Percentiles rank a stretch among this genome's conserved stretches.
Evolutionary conservation across 2,113 vertebrate species (phyloP).

Genomic region (Aegotheles bennettii): DNA sequence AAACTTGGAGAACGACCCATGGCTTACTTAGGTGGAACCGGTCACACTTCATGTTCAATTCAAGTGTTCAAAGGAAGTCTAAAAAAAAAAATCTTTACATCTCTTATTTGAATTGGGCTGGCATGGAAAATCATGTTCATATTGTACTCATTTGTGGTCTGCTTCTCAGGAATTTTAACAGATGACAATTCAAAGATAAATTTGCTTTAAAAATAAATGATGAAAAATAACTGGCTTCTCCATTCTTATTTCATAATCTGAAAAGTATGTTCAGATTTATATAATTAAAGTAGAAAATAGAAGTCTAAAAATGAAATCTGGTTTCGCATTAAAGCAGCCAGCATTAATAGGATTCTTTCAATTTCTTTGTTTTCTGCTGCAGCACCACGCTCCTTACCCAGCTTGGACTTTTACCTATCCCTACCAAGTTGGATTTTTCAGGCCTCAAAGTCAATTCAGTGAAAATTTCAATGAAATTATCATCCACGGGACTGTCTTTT

Average conservation of each 20-base stretch:
- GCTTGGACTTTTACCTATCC: background rate
- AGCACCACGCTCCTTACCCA: background rate
- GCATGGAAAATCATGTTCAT: slow-evolving; percentile 52
- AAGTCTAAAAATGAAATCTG: slow-evolving; percentile 39
- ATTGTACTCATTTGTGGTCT: slow-evolving; percentile 66
- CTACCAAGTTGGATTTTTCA: background rate
- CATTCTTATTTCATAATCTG: slow-evolving; percentile 47
- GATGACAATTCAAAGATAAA: slow-evolving; percentile 68
- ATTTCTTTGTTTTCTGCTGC: background rate
- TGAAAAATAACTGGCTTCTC: slow-evolving; percentile 59
- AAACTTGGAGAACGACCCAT: background rate
- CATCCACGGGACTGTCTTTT: background rate
- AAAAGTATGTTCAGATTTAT: slow-evolving; percentile 49
- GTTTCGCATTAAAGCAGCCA: background rate
- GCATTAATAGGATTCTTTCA: background rate
- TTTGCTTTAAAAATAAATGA: slow-evolving; percentile 68
- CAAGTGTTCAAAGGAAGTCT: slow-evolving; percentile 15
- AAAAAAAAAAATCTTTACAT: slow-evolving; percentile 17
- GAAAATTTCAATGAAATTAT: background rate
- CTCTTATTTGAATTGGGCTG: background rate
- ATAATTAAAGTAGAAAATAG: slow-evolving; percentile 60
- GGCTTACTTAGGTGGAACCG: background rate
- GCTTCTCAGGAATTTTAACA: slow-evolving; percentile 55
- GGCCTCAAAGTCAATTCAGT: background rate
- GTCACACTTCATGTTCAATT: background rate